Evolutionary conservation across 2,113 vertebrate species (phyloP).

Genomic region (Aldabrachelys gigantea): DNA sequence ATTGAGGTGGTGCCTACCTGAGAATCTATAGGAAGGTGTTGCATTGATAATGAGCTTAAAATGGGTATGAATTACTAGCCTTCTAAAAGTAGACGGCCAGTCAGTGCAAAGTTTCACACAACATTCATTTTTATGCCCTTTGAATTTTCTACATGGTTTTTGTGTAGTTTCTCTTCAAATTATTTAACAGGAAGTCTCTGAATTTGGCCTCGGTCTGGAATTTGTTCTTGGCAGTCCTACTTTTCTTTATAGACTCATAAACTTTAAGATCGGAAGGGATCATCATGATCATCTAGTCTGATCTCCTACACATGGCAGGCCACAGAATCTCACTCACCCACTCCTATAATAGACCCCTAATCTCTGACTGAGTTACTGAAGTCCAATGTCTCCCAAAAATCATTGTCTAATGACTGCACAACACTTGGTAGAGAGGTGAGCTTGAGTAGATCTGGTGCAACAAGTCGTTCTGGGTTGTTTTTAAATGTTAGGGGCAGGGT

Average conservation of each 20-base stretch:
- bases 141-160: not conserved
- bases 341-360: too few relatives aligned
- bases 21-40: not conserved
- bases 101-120: slow-evolving; percentile 44
- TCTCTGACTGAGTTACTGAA: too few relatives aligned
- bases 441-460: too few relatives aligned
- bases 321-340: too few relatives aligned
- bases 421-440: not conserved
- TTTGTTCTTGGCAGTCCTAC: not conserved
- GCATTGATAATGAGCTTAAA: too few relatives aligned
- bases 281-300: too few relatives aligned
- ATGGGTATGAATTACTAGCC: not conserved
- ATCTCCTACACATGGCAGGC: too few relatives aligned
- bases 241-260: not conserved
- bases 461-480: too few relatives aligned
- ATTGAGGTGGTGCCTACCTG: not conserved
- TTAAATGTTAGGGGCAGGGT: too few relatives aligned
- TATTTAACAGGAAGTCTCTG: not conserved
- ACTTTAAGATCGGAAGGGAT: too few relatives aligned
- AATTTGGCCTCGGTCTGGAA: not conserved
- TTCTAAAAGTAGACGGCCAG: not conserved
- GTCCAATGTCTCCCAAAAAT: too few relatives aligned
- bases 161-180: slow-evolving; percentile 18
- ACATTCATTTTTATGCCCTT: slow-evolving; percentile 5
- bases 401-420: not conserved